A percentile compares a stretch with the other conserved stretches of the same genome.
These are phyloP conservation scores for Megamerina dolium DNA, from an alignment of 2,888 invertebrate species.

Conservation along the genomic window DNA sequence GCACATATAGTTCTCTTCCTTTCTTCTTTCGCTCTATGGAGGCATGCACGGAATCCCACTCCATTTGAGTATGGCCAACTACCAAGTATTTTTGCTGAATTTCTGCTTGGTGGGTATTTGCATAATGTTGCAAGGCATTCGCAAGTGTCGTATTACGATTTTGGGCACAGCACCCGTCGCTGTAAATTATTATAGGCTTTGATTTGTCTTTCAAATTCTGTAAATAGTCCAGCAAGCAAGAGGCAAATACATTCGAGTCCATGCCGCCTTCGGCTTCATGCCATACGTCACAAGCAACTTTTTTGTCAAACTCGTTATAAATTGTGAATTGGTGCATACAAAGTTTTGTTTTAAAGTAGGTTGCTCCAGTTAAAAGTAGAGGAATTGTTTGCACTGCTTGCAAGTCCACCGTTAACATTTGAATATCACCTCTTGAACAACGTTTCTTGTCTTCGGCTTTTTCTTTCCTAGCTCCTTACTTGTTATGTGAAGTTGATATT, in stretches of 20 bases:
- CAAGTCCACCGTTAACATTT: slow-evolving; percentile 16
- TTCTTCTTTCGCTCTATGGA: slow-evolving; percentile 12
- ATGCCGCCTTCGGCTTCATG: slow-evolving; percentile 17
- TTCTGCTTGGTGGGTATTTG: slow-evolving; percentile 11
- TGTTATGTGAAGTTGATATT: slow-evolving; percentile 16
- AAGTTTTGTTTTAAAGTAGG: slow-evolving; percentile 15
- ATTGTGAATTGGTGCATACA: slow-evolving; percentile 17
- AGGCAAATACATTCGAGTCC: slow-evolving; percentile 17
- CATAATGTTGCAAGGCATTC: slow-evolving; percentile 12
- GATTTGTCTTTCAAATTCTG: slow-evolving; percentile 6
- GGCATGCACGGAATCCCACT: slow-evolving; percentile 11
- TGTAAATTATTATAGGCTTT: slow-evolving; percentile 9
- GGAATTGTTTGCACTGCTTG: slow-evolving; percentile 17
- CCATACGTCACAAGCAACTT: slow-evolving; percentile 16
- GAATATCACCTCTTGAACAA: slow-evolving; percentile 17
- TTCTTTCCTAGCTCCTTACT: slow-evolving; percentile 19
- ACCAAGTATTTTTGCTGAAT: slow-evolving; percentile 14
- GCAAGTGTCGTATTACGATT: slow-evolving; percentile 11
- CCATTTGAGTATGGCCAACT: slow-evolving; percentile 7
- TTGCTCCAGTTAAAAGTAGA: slow-evolving; percentile 13
- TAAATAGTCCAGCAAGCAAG: slow-evolving; percentile 11
- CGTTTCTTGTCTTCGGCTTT: slow-evolving; percentile 18
- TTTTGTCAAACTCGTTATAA: slow-evolving; percentile 16
- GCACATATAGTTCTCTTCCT: slow-evolving; percentile 12
- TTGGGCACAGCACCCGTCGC: slow-evolving; percentile 8